Conservation (phyloP, 2,113 vertebrate species). For the Gadus macrocephalus region DNA sequence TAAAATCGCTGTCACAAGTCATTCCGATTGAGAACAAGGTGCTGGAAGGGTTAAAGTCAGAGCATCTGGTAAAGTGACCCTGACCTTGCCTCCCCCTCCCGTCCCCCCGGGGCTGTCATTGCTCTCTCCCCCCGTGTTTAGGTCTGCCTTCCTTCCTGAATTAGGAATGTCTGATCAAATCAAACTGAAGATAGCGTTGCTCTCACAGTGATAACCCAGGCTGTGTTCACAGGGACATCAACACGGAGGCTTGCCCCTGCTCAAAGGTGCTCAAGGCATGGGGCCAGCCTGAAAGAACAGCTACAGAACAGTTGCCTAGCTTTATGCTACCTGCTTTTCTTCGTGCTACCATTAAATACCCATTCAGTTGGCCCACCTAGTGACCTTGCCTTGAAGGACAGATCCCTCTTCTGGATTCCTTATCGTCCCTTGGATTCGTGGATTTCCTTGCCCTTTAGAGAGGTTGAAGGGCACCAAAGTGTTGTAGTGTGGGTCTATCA, state of each 20-base stretch:
- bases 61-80: slow-evolving; percentile 11
- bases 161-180: slow-evolving; percentile 57
- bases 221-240: background rate
- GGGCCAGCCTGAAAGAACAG: too few species aligned
- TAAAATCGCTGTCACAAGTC: background rate
- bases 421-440: too few species aligned
- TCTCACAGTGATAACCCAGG: slow-evolving; percentile 28
- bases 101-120: slow-evolving; percentile 43
- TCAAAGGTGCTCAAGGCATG: too few species aligned
- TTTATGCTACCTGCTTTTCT: too few species aligned
- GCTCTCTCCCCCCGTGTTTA: slow-evolving; percentile 47
- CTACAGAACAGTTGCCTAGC: too few species aligned
- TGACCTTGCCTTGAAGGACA: too few species aligned
- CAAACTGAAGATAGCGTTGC: slow-evolving; percentile 52
- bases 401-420: too few species aligned
- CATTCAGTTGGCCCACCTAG: too few species aligned
- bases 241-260: background rate
- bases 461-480: too few species aligned
- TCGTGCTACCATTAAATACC: too few species aligned
- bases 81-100: slow-evolving; percentile 29
- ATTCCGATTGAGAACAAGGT: slow-evolving; percentile 12
- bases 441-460: too few species aligned
- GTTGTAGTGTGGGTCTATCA: too few species aligned
- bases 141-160: slow-evolving; percentile 43
- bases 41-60: slow-evolving; percentile 44